Evolutionary conservation across 1,140 invertebrate genomes (phyloP).

Genomic region (Frieseomelitta varia): DNA sequence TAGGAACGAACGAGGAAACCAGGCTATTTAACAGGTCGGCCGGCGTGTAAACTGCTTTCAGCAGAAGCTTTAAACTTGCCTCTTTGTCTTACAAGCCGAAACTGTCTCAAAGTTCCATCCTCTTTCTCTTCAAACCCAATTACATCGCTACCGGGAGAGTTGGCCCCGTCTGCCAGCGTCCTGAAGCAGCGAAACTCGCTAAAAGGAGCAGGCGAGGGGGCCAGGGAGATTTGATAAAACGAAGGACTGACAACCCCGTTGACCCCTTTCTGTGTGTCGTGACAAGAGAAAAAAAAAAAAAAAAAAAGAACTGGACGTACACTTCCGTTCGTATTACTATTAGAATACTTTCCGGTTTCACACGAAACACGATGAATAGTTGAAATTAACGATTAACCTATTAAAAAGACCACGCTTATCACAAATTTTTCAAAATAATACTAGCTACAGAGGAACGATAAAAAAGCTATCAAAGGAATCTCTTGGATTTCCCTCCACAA

Average conservation of each 20-base stretch:
- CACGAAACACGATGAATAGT: too few species aligned
- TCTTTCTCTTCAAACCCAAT: slow-evolving; percentile 42
- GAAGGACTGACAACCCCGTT: neutral
- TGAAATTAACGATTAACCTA: too few species aligned
- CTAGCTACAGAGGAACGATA: too few species aligned
- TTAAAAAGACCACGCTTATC: too few species aligned
- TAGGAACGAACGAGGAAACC: neutral
- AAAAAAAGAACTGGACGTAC: too few species aligned
- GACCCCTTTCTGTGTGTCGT: neutral
- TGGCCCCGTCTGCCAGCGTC: neutral
- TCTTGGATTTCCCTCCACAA: too few species aligned
- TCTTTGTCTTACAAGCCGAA: slow-evolving; percentile 33
- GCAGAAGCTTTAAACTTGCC: slow-evolving; percentile 43
- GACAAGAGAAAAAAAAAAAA: neutral
- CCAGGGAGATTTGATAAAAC: neutral
- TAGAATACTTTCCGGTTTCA: too few species aligned
- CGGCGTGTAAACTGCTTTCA: slow-evolving; percentile 41
- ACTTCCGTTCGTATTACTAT: too few species aligned
- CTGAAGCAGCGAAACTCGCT: neutral
- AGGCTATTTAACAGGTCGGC: slow-evolving; percentile 15
- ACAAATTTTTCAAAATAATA: too few species aligned
- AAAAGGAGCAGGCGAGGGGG: neutral
- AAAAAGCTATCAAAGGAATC: too few species aligned
- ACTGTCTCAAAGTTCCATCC: slow-evolving; percentile 30
- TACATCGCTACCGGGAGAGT: neutral